Evolutionary conservation across 35 echinoderm and acorn worm species (phyloP).

Genomic region (Lytechinus variegatus): DNA sequence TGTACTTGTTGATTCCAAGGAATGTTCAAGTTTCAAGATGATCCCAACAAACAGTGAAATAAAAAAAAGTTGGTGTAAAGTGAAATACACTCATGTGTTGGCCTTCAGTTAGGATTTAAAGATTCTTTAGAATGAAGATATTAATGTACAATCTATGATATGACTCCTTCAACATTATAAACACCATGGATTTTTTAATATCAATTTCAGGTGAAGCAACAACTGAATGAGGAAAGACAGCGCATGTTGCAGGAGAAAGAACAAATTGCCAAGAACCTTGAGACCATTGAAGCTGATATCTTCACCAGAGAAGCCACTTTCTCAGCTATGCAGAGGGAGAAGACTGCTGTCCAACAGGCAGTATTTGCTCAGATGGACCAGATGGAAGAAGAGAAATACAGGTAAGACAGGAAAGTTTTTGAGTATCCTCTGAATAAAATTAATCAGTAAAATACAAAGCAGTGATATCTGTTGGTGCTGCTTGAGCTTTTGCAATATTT

Average conservation of each 20-base stretch:
- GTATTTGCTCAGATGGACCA: constrained; percentile 84
- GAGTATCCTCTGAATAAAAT: too few species aligned
- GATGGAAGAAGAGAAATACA: constrained; percentile 87
- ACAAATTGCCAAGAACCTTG: constrained; percentile 92
- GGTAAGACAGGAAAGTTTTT: neutral
- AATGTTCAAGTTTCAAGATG: too few species aligned
- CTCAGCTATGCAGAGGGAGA: constrained; percentile 87
- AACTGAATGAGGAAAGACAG: constrained; percentile 78
- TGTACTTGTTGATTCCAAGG: too few species aligned
- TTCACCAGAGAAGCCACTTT: constrained; percentile 89
- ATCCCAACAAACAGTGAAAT: too few species aligned
- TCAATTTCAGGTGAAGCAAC: constrained; percentile 56
- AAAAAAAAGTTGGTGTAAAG: too few species aligned
- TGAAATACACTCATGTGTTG: too few species aligned
- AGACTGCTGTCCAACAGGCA: constrained; percentile 84
- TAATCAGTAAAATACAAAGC: too few species aligned
- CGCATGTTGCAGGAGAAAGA: constrained; percentile 93
- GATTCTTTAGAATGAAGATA: too few species aligned
- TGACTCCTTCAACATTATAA: neutral
- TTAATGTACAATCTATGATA: too few species aligned
- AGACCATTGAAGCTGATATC: constrained; percentile 98
- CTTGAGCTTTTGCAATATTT: too few species aligned
- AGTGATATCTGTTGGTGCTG: too few species aligned
- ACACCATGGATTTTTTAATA: neutral
- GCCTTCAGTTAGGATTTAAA: too few species aligned